These are phyloP conservation scores for Drosophila quinaria DNA, from an alignment of 2,888 invertebrate genomes.

Conservation along the genomic window DNA sequence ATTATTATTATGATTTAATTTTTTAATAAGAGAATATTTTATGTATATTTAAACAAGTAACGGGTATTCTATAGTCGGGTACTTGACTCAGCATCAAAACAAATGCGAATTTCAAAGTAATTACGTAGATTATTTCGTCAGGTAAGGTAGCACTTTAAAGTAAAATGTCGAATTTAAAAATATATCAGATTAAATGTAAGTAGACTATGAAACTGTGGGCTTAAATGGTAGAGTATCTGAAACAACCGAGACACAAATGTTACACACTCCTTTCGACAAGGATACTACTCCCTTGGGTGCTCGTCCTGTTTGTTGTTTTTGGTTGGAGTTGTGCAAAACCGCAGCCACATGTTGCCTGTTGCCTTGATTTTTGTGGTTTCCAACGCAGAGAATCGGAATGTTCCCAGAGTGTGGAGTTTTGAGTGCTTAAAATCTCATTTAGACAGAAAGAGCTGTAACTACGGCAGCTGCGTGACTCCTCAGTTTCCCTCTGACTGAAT, in stretches of 20 bases:
- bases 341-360: slow-evolving; percentile 61
- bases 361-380: slow-evolving; percentile 69
- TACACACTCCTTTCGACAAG: neutral
- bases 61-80: too few species aligned
- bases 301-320: neutral
- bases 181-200: too few species aligned
- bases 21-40: too few species aligned
- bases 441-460: slow-evolving; percentile 38
- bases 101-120: too few species aligned
- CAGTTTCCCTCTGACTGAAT: neutral
- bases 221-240: neutral
- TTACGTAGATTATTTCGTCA: too few species aligned
- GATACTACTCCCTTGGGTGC: neutral
- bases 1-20: too few species aligned
- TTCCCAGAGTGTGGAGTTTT: slow-evolving; percentile 15
- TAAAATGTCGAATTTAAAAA: too few species aligned
- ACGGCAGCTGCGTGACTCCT: slow-evolving; percentile 42
- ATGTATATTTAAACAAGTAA: too few species aligned
- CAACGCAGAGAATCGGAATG: slow-evolving; percentile 14
- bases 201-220: too few species aligned
- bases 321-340: slow-evolving; percentile 24
- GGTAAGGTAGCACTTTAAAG: too few species aligned
- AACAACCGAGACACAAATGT: neutral
- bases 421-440: slow-evolving; percentile 72
- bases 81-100: too few species aligned